These are phyloP conservation scores for Hydractinia echinata DNA, from an alignment of 30 jellyfish, hydroid and myxozoan genomes.

Conservation along the genomic window DNA sequence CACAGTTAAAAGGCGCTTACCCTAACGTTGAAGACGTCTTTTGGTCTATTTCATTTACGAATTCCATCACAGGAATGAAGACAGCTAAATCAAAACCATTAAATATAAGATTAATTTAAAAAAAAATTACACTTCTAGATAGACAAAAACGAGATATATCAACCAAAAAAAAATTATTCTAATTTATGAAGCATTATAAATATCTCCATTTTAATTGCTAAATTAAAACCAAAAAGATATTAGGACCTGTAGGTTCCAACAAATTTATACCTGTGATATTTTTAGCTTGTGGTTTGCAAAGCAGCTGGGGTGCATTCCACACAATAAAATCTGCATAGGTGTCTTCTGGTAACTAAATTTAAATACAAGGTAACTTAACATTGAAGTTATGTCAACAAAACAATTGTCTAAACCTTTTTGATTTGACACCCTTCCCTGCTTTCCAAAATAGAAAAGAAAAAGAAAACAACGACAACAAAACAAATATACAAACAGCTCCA, in stretches of 20 bases:
- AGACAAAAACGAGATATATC: too few species aligned
- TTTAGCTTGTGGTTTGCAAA: slow-evolving; percentile 76
- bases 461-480: background rate
- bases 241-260: background rate
- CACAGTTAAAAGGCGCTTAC: slow-evolving; percentile 11
- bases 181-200: too few species aligned
- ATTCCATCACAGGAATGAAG: slow-evolving; percentile 82
- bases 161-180: too few species aligned
- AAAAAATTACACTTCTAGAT: too few species aligned
- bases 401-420: too few species aligned
- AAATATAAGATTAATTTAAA: background rate
- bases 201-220: too few species aligned
- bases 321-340: slow-evolving; percentile 89
- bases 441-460: background rate
- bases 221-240: background rate
- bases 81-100: slow-evolving; percentile 28
- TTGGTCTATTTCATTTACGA: slow-evolving; percentile 78
- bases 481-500: background rate
- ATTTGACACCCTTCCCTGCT: too few species aligned
- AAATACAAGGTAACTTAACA: background rate
- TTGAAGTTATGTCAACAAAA: too few species aligned
- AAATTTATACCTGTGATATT: slow-evolving; percentile 62
- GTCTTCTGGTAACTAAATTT: slow-evolving; percentile 80
- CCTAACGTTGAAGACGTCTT: slow-evolving; percentile 82
- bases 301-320: slow-evolving; percentile 82